Conservation (phyloP, 2,113 vertebrate species). For the Chlorodrepanis virens region DNA sequence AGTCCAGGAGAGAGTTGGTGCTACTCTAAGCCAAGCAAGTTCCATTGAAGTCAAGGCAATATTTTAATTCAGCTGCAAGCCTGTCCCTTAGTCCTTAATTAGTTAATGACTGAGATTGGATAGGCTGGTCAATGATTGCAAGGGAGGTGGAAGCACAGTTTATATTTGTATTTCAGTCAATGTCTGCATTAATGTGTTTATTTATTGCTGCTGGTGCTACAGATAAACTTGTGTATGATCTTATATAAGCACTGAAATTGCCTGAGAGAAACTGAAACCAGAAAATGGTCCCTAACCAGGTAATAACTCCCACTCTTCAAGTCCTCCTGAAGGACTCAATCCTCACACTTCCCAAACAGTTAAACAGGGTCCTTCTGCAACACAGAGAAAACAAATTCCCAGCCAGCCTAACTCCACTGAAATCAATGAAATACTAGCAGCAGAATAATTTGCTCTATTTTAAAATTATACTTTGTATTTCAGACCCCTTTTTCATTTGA, state of each 20-base stretch:
- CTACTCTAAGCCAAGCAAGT: not conserved
- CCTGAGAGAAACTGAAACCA: not conserved
- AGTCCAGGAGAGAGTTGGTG: not conserved
- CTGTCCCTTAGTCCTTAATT: not conserved
- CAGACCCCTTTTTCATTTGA: not conserved
- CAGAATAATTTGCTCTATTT: not conserved
- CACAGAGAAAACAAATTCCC: not conserved
- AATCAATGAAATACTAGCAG: not conserved
- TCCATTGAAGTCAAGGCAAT: not conserved
- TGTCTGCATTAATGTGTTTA: not conserved
- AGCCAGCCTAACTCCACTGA: not conserved
- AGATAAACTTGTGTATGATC: not conserved
- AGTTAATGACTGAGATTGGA: slow-evolving; percentile 1
- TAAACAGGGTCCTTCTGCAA: not conserved
- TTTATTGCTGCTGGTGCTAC: not conserved
- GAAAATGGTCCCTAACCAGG: not conserved
- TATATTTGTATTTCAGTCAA: not conserved
- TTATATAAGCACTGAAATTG: not conserved
- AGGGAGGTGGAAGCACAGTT: not conserved
- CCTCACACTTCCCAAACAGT: not conserved
- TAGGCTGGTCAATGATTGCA: slow-evolving; percentile 11
- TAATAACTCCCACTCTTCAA: not conserved
- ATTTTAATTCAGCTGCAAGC: not conserved
- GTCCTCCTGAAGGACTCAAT: not conserved
- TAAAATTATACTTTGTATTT: not conserved